Conservation (phyloP, 2,797 vertebrate species). For the Eutrigla gurnardus region DNA sequence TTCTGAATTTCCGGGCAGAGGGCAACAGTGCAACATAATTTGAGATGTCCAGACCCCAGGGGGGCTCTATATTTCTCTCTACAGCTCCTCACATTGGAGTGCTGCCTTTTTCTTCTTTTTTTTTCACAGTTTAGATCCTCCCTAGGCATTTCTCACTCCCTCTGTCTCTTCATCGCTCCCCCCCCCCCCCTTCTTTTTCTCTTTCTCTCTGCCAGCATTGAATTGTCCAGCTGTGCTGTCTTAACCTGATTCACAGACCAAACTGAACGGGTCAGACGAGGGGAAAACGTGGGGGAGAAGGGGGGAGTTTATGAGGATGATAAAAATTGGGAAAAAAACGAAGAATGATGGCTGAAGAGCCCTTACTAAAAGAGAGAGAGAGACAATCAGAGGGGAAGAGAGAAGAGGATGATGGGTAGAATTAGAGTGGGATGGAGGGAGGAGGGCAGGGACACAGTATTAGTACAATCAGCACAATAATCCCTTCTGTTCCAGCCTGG, state of each 20-base stretch:
- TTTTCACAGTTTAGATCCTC: slow-evolving; percentile 25
- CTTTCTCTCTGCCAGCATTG: slow-evolving; percentile 23
- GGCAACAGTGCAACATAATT: slow-evolving; percentile 67
- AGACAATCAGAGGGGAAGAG: slow-evolving; percentile 19
- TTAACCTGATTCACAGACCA: slow-evolving; percentile 44
- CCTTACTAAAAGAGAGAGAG: slow-evolving; percentile 18
- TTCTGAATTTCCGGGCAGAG: slow-evolving; percentile 63
- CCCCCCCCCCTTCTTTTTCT: too few relatives aligned
- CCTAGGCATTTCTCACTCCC: slow-evolving; percentile 21
- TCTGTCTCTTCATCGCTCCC: slow-evolving; percentile 30
- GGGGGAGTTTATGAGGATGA: background rate
- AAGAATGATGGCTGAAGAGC: slow-evolving; percentile 31
- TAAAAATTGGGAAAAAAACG: slow-evolving; percentile 11
- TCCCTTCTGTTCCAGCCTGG: slow-evolving; percentile 78
- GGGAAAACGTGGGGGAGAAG: background rate
- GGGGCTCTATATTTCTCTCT: slow-evolving; percentile 39
- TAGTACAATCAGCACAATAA: slow-evolving; percentile 83
- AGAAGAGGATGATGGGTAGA: slow-evolving; percentile 42
- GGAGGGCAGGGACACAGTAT: slow-evolving; percentile 70
- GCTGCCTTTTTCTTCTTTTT: slow-evolving; percentile 3
- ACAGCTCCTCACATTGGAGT: slow-evolving; percentile 55
- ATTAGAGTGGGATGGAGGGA: slow-evolving; percentile 44
- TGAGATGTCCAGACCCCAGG: slow-evolving; percentile 50
- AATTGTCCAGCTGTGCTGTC: slow-evolving; percentile 47
- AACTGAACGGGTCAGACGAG: slow-evolving; percentile 22